phyloP scores from a whole-genome alignment of 1,140 invertebrate genomes.

The Zaprionus camerounensis region DNA sequence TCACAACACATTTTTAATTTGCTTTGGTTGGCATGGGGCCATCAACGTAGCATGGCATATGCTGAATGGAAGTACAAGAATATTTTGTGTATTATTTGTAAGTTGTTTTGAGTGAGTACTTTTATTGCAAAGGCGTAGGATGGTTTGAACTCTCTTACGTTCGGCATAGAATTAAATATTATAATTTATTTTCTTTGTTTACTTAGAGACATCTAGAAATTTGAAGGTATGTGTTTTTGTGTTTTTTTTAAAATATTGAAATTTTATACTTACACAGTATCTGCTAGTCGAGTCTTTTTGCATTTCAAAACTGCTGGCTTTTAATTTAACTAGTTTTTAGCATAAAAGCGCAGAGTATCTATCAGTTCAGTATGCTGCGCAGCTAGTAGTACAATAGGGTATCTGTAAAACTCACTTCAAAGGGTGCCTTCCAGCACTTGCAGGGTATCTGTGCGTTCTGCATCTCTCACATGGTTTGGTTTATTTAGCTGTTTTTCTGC shows the following conservation, averaged over 20 bases:
- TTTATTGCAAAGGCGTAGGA: background rate
- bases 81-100: slow-evolving; percentile 1
- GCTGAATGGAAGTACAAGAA: background rate
- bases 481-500: slow-evolving; percentile 28
- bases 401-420: too few relatives aligned
- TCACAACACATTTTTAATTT: slow-evolving; percentile 52
- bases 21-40: slow-evolving; percentile 20
- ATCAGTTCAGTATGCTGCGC: background rate
- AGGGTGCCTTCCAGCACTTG: background rate
- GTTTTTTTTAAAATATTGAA: too few relatives aligned
- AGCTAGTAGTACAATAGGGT: background rate
- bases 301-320: too few relatives aligned
- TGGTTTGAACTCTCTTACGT: background rate
- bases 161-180: too few relatives aligned
- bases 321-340: too few relatives aligned
- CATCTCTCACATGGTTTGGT: background rate
- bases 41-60: background rate
- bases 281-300: too few relatives aligned
- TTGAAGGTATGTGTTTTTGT: too few relatives aligned
- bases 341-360: background rate
- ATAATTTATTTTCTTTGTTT: too few relatives aligned
- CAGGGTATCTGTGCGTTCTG: background rate
- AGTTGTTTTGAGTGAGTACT: background rate
- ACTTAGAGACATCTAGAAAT: too few relatives aligned
- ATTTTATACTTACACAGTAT: too few relatives aligned